Evolutionary conservation across 2,797 vertebrate species (phyloP).

Genomic region (Scarus forsteni): DNA sequence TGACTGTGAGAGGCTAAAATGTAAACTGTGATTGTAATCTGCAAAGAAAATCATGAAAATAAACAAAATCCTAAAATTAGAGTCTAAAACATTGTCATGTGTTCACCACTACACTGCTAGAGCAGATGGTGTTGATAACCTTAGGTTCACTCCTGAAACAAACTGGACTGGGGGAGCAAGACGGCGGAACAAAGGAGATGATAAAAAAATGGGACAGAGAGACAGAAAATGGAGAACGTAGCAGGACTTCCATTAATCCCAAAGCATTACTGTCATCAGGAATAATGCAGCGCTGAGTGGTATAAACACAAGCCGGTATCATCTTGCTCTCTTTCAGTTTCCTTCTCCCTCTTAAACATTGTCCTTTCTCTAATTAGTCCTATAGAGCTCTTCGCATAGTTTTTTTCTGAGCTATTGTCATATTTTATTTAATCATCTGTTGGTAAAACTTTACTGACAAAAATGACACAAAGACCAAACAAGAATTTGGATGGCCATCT

Average conservation of each 20-base stretch:
- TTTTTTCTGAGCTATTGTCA: slow-evolving; percentile 54
- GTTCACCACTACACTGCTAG: slow-evolving; percentile 40
- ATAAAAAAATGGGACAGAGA: neutral
- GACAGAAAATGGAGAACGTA: neutral
- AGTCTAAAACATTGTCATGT: slow-evolving; percentile 35
- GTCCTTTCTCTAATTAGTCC: slow-evolving; percentile 36
- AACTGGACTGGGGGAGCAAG: slow-evolving; percentile 16
- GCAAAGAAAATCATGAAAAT: neutral
- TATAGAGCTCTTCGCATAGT: slow-evolving; percentile 35
- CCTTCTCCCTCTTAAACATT: slow-evolving; percentile 18
- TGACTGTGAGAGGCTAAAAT: too few relatives aligned
- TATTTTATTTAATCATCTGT: slow-evolving; percentile 46
- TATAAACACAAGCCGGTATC: slow-evolving; percentile 16
- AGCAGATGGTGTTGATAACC: slow-evolving; percentile 59
- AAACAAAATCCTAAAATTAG: neutral
- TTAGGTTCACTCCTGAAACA: slow-evolving; percentile 46
- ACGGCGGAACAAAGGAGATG: neutral
- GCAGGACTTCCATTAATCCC: slow-evolving; percentile 21
- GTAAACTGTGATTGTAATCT: neutral
- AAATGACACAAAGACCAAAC: slow-evolving; percentile 40
- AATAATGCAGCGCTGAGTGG: slow-evolving; percentile 53
- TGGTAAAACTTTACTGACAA: slow-evolving; percentile 64
- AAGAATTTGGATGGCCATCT: slow-evolving; percentile 23
- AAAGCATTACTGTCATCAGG: slow-evolving; percentile 50
- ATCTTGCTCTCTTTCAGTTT: slow-evolving; percentile 10